Evolutionary conservation across 2,888 invertebrate genomes (phyloP), one percentile per base, ranked within the genome.

Genomic region (Globia sparganii): DNA sequence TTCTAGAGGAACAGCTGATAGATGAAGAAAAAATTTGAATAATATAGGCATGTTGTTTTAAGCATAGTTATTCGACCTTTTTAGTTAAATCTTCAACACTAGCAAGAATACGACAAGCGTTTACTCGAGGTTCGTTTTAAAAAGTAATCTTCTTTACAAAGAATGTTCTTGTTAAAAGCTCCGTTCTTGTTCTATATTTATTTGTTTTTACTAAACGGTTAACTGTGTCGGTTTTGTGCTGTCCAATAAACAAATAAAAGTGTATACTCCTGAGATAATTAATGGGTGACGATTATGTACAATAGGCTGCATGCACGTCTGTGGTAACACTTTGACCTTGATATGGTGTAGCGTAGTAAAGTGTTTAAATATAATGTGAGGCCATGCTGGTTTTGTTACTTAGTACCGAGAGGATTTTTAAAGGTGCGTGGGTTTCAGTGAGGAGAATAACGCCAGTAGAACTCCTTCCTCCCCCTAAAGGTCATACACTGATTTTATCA

Each of bases 41-140:
- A 28, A 28, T 37, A n/a, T 49, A 18, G 34, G 67, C 18, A 53
- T n/a, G 18, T 46, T 21, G 21, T 58, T 25, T 8, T 34, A 40
- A 18, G 15, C 8, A 21, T 15, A 31, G 25, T 6, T 40, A 8
- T 43, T 61, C 28, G 21, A 70, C 31, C 31, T 46, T 71, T 78
- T 72, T 72, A 79, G 72, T 72, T 66, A 80, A 80, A 72, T 72
- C 53, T 37, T 80, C 25, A 78, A 64, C 31, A 43, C 4, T 21
- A 15, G 6, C 25, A 34, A 31, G 15, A 61, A 62, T 18, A 28
- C 25, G 9, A 56, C 37, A 37, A 46, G 37, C 15, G 21, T 56
- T 78, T 37, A 78, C 37, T 46, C 43, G 1, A 11, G 2, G 18
- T 72, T 59, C 25, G 15, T 53, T 78, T 71, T 18, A 43, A 53